Base-by-base conservation (phyloP, 1,140 invertebrate genomes). In the Dinoponera quadriceps region DNA sequence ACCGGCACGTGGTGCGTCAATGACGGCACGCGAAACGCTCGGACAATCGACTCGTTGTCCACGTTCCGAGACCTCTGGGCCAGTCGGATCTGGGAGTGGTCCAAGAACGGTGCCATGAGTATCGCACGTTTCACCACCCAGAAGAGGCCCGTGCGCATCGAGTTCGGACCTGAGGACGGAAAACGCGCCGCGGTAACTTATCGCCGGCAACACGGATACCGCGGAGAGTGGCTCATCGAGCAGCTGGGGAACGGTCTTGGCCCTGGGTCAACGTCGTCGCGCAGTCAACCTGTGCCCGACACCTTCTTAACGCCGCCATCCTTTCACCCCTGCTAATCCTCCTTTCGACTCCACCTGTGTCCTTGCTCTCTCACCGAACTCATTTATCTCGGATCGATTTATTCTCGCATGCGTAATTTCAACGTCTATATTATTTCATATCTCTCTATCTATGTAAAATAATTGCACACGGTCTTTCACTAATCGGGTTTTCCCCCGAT, bases 151-250 rank as follows among this genome's bases (percentile, higher is more conserved):
- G 86, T 88, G 48, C 11, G n/a, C 9, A 83, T 90, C 16, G 71
- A 75, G 13, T 90, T 90, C 54, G 51, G 54, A 48, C 89, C 86
- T 0, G 89, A 90, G 0, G 89, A 90, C 7, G 89, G 89, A n/a
- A 80, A 80, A 1, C 87, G 86, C 1, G 82, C 78, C 1, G 81
- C 89, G 2, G 11, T 57, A 44, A 33, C 27, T 0, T 90, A 90
- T 80, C 89, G 87, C 29, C 65, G n/a, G 0, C 80, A 63, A 2
- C 90, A 82, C 9, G 89, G 89, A 49, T 81, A 78, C 62, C 85
- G 89, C 0, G 89, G 89, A 18, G n/a, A 88, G 18, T 48, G 83
- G 51, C 51, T 90, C 7, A 82, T 90, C 11, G 65, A 90, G n/a
- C 62, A 75, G 13, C 33, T 90, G 14, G 89, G 85, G 11, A 82